A percentile compares a stretch with the other conserved stretches of the same genome.
Conservation (phyloP, 1,140 invertebrate species). For the Mylabris phalerata region DNA sequence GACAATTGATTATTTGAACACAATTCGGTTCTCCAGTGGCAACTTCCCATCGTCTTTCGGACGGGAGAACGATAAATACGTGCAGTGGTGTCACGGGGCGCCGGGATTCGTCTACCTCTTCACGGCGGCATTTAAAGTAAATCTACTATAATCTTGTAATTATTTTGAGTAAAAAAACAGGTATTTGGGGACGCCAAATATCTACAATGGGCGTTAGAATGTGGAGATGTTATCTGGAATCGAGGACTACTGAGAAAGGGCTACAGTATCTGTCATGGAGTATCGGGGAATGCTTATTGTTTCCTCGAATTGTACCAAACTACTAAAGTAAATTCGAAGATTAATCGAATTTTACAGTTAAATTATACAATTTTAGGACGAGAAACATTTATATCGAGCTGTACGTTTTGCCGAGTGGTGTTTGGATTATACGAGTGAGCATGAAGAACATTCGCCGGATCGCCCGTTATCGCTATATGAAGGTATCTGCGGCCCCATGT, state of each 20-base stretch:
- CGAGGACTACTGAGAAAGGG: slow-evolving; percentile 83
- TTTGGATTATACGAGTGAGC: slow-evolving; percentile 57
- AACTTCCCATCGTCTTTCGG: slow-evolving; percentile 82
- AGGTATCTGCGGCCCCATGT: slow-evolving; percentile 67
- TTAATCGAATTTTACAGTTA: too few species aligned
- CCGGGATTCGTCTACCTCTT: slow-evolving; percentile 79
- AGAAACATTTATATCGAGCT: slow-evolving; percentile 68
- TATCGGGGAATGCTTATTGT: slow-evolving; percentile 84
- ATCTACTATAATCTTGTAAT: too few species aligned
- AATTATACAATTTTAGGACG: slow-evolving; percentile 45
- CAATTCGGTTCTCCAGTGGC: slow-evolving; percentile 60
- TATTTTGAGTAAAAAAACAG: slow-evolving; percentile 40
- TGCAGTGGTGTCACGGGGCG: slow-evolving; percentile 95
- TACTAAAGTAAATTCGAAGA: slow-evolving; percentile 54
- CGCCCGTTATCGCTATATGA: slow-evolving; percentile 80
- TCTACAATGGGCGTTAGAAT: slow-evolving; percentile 61
- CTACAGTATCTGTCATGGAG: slow-evolving; percentile 88
- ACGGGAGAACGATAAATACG: slow-evolving; percentile 64
- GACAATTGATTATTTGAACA: slow-evolving; percentile 58
- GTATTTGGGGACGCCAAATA: slow-evolving; percentile 68
- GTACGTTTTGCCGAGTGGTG: slow-evolving; percentile 81
- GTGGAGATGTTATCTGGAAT: slow-evolving; percentile 75
- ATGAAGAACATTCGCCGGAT: slow-evolving; percentile 64
- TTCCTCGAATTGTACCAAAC: slow-evolving; percentile 76
- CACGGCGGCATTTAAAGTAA: slow-evolving; percentile 67